These are phyloP conservation scores for Polymixis lichenea DNA, from an alignment of 2,888 invertebrate species.

Conservation along the genomic window DNA sequence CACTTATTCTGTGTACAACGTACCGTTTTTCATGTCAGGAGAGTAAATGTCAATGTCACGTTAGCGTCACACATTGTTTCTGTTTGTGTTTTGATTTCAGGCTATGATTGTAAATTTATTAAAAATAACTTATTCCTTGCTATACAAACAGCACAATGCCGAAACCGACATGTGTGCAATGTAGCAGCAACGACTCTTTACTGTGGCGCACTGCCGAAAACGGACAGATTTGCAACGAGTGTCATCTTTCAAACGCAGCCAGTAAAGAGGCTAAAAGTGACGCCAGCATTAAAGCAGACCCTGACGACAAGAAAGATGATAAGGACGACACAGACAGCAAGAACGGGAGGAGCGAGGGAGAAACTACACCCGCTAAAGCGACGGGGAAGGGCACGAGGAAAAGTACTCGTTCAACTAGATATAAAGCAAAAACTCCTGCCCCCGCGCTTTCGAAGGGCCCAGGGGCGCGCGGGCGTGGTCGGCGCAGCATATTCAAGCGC, in stretches of 20 bases:
- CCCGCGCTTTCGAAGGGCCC: constrained; percentile 77
- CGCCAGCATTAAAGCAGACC: constrained; percentile 75
- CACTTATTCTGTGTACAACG: background rate
- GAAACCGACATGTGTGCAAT: constrained; percentile 93
- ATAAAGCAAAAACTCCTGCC: constrained; percentile 87
- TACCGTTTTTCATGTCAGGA: no score
- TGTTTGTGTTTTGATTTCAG: constrained; percentile 36
- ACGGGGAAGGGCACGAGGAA: constrained; percentile 90
- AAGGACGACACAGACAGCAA: constrained; percentile 79
- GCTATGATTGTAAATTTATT: constrained; percentile 7
- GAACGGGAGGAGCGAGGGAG: constrained; percentile 79
- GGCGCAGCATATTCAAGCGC: constrained; percentile 95
- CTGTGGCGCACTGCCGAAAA: constrained; percentile 94
- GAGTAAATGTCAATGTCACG: no score
- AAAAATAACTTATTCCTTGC: background rate
- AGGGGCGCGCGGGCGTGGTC: constrained; percentile 93
- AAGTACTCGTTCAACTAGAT: constrained; percentile 91
- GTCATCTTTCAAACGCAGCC: constrained; percentile 89
- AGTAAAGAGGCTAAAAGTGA: constrained; percentile 80
- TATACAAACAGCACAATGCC: constrained; percentile 80
- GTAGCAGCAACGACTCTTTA: constrained; percentile 92
- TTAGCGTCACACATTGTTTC: no score
- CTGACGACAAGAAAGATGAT: constrained; percentile 79
- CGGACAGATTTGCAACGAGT: constrained; percentile 94
- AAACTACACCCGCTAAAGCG: constrained; percentile 85